Percentiles rank a stretch among this genome's conserved stretches.
These are phyloP conservation scores for Gymnoscopelus braueri DNA, from an alignment of 2,797 vertebrate genomes.

Conservation along the genomic window DNA sequence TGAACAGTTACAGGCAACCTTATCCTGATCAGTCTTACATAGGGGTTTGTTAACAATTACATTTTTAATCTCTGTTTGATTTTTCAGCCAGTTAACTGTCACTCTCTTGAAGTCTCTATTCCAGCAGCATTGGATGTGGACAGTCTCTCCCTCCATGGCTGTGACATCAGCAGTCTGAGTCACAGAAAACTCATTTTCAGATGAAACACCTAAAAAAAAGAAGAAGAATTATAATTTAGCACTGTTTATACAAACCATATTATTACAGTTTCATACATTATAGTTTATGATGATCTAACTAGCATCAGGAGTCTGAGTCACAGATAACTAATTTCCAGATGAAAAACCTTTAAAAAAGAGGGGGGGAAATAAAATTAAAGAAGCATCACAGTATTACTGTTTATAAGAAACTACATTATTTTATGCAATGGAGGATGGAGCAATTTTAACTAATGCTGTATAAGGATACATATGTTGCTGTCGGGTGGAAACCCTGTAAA, in stretches of 20 bases:
- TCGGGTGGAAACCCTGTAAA: too few species aligned
- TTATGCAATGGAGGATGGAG: too few species aligned
- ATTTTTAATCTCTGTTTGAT: too few species aligned
- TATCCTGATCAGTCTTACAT: fast-evolving
- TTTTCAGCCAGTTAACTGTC: conserved; percentile 10
- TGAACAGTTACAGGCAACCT: conserved; percentile 4
- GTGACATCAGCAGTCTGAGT: conserved; percentile 35
- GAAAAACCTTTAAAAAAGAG: too few species aligned
- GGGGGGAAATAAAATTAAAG: too few species aligned
- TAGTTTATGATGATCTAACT: background rate
- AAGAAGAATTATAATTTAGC: background rate
- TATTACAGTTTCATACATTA: background rate
- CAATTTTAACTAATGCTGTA: too few species aligned
- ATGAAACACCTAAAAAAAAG: conserved; percentile 33
- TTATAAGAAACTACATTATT: too few species aligned
- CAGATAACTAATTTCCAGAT: too few species aligned
- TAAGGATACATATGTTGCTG: too few species aligned
- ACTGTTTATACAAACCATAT: too few species aligned
- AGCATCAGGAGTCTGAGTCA: background rate
- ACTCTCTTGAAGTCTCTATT: fast-evolving
- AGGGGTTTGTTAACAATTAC: too few species aligned
- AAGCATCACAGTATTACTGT: too few species aligned
- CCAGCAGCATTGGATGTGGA: conserved; percentile 55
- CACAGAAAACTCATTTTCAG: background rate
- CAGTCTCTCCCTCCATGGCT: conserved; percentile 7